phyloP scores from a whole-genome alignment of 2,888 invertebrate genomes.

The Heliconius sara region DNA sequence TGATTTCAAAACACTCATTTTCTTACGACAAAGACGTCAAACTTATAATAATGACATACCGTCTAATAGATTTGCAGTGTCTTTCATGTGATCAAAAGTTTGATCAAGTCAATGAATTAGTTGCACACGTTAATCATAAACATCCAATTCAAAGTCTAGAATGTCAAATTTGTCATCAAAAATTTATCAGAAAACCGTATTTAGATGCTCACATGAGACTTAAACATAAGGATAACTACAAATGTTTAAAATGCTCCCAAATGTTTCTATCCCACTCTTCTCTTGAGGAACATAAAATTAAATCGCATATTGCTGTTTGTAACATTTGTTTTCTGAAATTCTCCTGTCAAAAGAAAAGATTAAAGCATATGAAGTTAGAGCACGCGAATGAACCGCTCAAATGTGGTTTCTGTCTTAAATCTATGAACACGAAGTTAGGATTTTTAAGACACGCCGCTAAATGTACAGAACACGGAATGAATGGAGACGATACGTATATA shows the following conservation, averaged over 20 bases:
- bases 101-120: constrained; percentile 60
- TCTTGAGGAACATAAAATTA: constrained; percentile 61
- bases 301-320: constrained; percentile 64
- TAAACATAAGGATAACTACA: constrained; percentile 61
- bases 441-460: constrained; percentile 65
- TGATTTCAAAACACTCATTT: constrained; percentile 61
- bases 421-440: constrained; percentile 62
- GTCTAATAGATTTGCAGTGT: constrained; percentile 67
- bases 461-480: constrained; percentile 53
- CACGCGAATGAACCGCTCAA: constrained; percentile 58
- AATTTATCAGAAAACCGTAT: constrained; percentile 66
- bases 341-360: constrained; percentile 58
- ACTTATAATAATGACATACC: constrained; percentile 59
- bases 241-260: constrained; percentile 61
- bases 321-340: constrained; percentile 69
- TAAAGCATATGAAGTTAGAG: constrained; percentile 66
- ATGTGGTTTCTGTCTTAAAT: constrained; percentile 67
- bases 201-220: constrained; percentile 61
- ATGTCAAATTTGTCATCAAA: constrained; percentile 62
- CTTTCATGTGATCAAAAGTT: constrained; percentile 61
- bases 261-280: constrained; percentile 57
- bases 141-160: constrained; percentile 61
- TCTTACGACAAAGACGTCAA: constrained; percentile 59
- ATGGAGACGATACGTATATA: constrained; percentile 47
- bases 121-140: constrained; percentile 63